Evolutionary conservation across 2,797 vertebrate genomes (phyloP), one percentile per base, ranked within the genome.

Genomic region (Sebastes iracundus): DNA sequence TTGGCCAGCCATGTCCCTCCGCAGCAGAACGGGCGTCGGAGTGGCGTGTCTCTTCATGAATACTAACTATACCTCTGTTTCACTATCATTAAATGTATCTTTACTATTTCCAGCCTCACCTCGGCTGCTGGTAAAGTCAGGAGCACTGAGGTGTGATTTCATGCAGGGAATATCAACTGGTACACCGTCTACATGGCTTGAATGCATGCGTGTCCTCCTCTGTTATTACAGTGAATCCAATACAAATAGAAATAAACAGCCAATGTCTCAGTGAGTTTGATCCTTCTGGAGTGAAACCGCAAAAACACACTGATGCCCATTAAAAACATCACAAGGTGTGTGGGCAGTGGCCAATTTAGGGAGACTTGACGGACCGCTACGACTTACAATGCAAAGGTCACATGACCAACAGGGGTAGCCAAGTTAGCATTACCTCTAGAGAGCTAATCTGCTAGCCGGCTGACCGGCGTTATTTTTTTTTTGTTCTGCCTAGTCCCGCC

Each of bases 51-150:
- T 90, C 90, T 77, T 93, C 94, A 93, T 94, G 92, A 94, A 95
- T 95, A 93, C 92, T 92, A 94, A 94, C 88, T 89, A 94, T 87
- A 90, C 84, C 87, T 89, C 88, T 92, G 91, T 92, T 91, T 94
- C 90, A 84, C 90, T 88, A 86, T 90, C 88, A 88, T 93, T 94
- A 93, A 92, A 94, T 91, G 90, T 89, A 90, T 94, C 90, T 91
- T 89, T 85, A 90, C 86, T 87, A 90, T 94, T 93, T 92, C 75
- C 82, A 89, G 87, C 78, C 79, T 85, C 86, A 89, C 84, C 86
- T 91, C 68, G 5, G 87, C 91, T 81, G 83, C 80, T 81, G 82
- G 62, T 91, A 72, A 84, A 87, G 79, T 88, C 80, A 60, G 89
- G 81, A 87, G 86, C 85, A 75, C 49, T 18, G 80, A 90, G 78